Base-by-base conservation (phyloP, 1,140 invertebrate species). In the Bombus confusus region DNA sequence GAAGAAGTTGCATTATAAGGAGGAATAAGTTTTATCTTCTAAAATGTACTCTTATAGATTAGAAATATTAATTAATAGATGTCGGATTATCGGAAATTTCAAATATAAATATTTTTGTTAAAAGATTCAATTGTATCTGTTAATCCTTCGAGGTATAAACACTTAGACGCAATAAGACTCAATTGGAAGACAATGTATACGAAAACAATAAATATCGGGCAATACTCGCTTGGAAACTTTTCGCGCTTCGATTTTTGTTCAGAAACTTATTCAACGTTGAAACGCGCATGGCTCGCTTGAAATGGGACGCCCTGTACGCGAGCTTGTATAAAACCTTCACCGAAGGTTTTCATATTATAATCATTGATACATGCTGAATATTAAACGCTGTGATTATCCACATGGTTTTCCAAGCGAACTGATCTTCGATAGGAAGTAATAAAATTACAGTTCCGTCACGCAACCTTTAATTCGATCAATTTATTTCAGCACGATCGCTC, bases 321-420 rank as follows among this genome's bases (percentile, higher is more conserved):
- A 13, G 34, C 57, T 83, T 83, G 59, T 83, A 52, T 52, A 83
- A 52, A 76, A 64, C 18, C 43, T 28, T 25, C 8, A 22, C 28
- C 41, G 10, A 66, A 10, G 28, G 72, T 76, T 76, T 83, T 75
- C 25, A 39, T 59, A 28, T 52, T 25, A 43, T 41, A 47, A 69
- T 78, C 62, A 34, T 57, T 6, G 73, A 68, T 68, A 39, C 10
- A 57, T 57, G 73, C 28, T 52, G 34, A 78, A 77, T 31, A 18
- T 69, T 41, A 31, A 69, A 59, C 34, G 28, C 31, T 64, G 52
- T 66, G 25, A 80, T 37, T 39, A 64, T 37, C 64, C 13, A n/a
- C 59, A 80, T 37, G 66, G 41, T 83, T 52, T 75, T 39, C 81
- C 43, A 68, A 77, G 34, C 74, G 25, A 31, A 59, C 57, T 3